Percentiles rank a stretch among this genome's conserved stretches.
phyloP scores from a whole-genome alignment of 2,797 vertebrate species.

The Aratinga solstitialis region DNA sequence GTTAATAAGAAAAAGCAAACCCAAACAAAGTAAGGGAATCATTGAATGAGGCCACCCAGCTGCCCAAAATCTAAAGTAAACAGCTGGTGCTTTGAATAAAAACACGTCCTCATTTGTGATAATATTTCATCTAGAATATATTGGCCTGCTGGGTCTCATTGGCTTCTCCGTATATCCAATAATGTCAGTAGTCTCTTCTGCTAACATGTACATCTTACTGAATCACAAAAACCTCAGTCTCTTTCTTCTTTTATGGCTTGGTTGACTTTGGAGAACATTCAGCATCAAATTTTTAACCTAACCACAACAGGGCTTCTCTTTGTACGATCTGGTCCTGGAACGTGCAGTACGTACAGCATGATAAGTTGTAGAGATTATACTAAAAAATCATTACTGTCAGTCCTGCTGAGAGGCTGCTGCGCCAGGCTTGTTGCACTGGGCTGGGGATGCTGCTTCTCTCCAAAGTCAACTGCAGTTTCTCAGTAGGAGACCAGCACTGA shows the following conservation, averaged over 20 bases:
- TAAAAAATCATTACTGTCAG: neutral
- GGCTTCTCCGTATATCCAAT: conserved; percentile 19
- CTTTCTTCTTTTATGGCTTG: conserved; percentile 35
- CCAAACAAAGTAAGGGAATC: conserved; percentile 32
- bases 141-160: conserved; percentile 15
- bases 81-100: conserved; percentile 56
- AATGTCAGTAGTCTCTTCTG: conserved; percentile 24
- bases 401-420: neutral
- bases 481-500: neutral
- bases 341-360: fast-evolving
- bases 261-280: conserved; percentile 48
- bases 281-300: conserved; percentile 25
- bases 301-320: conserved; percentile 14
- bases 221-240: conserved; percentile 15
- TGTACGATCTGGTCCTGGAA: neutral
- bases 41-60: conserved; percentile 48
- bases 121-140: conserved; percentile 44
- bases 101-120: conserved; percentile 59
- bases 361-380: neutral
- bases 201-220: neutral
- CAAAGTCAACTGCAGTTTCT: neutral
- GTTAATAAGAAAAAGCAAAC: conserved; percentile 51
- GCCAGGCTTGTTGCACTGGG: neutral
- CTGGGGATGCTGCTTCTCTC: neutral
- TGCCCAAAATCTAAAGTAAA: conserved; percentile 37